phyloP scores from a whole-genome alignment of 1,140 invertebrate species.

The Sycophila sp. region DNA sequence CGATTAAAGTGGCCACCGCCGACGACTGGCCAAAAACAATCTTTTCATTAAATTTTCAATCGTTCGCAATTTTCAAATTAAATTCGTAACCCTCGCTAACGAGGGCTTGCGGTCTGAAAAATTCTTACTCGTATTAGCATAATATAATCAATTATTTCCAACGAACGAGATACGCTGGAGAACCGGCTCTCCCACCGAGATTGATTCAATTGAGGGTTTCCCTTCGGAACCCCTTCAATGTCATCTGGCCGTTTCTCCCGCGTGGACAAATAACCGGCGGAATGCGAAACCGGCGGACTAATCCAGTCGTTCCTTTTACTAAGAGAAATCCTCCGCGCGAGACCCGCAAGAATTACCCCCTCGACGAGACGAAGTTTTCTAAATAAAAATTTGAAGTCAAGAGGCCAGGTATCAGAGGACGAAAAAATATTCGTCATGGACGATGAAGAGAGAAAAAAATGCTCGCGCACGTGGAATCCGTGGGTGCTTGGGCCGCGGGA shows the following conservation, averaged over 20 bases:
- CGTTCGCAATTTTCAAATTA: constrained; percentile 28
- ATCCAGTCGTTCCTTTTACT: no score
- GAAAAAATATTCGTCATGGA: no score
- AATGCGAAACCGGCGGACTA: no score
- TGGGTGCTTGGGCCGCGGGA: no score
- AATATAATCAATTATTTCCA: constrained; percentile 25
- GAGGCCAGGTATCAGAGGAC: no score
- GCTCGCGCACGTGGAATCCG: no score
- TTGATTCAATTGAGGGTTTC: constrained; percentile 23
- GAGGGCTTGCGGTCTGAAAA: constrained; percentile 13
- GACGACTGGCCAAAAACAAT: not conserved
- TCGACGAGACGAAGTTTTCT: no score
- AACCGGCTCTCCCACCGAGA: constrained; percentile 6
- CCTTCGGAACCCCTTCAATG: constrained; percentile 19
- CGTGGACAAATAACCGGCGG: not conserved
- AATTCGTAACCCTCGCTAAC: not conserved
- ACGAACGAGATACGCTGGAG: not conserved
- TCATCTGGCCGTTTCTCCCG: not conserved
- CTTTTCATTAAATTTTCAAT: constrained; percentile 25
- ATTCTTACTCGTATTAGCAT: constrained; percentile 13
- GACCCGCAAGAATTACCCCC: no score
- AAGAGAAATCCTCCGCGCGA: no score
- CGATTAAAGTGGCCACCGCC: no score
- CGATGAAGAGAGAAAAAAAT: no score
- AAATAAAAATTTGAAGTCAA: no score